Base-by-base conservation (phyloP, 1,140 invertebrate species). In the Drosophila navojoa region DNA sequence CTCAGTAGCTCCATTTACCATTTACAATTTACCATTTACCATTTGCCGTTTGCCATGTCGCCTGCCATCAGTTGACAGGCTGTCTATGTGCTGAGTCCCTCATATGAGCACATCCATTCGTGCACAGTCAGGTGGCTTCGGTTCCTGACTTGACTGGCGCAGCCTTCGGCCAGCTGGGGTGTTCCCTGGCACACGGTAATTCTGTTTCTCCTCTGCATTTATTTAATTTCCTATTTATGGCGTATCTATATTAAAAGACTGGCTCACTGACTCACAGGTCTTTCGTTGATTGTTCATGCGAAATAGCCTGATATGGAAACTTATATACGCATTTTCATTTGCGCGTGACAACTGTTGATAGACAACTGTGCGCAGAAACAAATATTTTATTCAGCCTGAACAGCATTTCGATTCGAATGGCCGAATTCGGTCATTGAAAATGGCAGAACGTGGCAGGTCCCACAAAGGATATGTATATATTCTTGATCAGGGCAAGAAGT, bases 211-310 rank as follows among this genome's bases (percentile, higher is more conserved):
- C 52, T 40, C 53, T 73, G 63, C 64, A 66, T 69, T 75, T 86
- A 86, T 75, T 85, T 74, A 77, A 81, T 86, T 86, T 80, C 81
- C 81, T 80, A 63, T 71, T 85, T 81, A 80, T 68, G 70, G n/a
- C 68, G 63, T 50, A 59, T 61, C 40, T 15, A 42, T 61, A 67
- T 54, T 53, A 16, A 53, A 32, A 32, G 7, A 22, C 27, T 29
- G 61, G 35, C 32, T 50, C 49, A 55, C 73, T 77, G 55, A 53
- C 54, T 68, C 47, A 45, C 42, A 45, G 19, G 7, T 11, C 11
- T 55, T 38, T 44, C 53, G 25, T 4, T 71, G 68, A 57, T 71
- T 64, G 54, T 38, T 64, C 61, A 71, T 16, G 61, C 52, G 61
- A 57, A 57, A 57, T 19, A 29, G 16, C 19, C 25, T 15, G 44